Percentiles rank a stretch among this genome's conserved stretches.
Evolutionary conservation across 2,888 invertebrate genomes (phyloP).

Genomic region (Harmothoe impar): DNA sequence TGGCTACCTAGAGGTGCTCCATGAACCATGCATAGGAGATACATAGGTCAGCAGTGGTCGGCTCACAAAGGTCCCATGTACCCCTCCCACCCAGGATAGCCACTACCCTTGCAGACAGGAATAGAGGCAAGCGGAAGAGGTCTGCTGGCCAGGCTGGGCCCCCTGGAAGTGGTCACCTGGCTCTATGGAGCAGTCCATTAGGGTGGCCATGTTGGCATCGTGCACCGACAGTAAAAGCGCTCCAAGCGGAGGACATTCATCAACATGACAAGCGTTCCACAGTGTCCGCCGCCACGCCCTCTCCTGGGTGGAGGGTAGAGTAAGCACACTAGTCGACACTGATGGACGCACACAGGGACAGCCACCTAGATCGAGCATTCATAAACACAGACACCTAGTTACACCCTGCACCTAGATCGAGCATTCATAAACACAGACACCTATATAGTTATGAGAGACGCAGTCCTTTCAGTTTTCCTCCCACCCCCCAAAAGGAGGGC

Average conservation of each 20-base stretch:
- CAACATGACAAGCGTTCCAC: constrained; percentile 36
- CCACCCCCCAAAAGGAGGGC: too few relatives aligned
- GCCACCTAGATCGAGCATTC: neutral
- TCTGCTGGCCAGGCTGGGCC: neutral
- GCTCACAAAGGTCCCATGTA: neutral
- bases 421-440: too few relatives aligned
- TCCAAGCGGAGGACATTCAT: constrained; percentile 35
- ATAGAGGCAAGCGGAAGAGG: neutral
- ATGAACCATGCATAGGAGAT: neutral
- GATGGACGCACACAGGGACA: too few relatives aligned
- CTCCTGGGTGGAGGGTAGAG: constrained; percentile 13
- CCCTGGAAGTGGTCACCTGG: constrained; percentile 27
- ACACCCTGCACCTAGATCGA: neutral
- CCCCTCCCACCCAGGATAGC: neutral
- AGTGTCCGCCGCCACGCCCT: constrained; percentile 21
- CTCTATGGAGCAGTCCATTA: constrained; percentile 53
- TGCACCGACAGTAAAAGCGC: constrained; percentile 50
- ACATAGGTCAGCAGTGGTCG: neutral
- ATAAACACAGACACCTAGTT: neutral
- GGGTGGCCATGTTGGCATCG: constrained; percentile 46
- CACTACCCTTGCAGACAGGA: neutral
- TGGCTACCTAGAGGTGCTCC: neutral
- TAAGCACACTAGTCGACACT: neutral
- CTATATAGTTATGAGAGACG: too few relatives aligned
- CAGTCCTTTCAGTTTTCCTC: too few relatives aligned